Percentiles rank a stretch among this genome's conserved stretches.
phyloP scores from a whole-genome alignment of 1,140 invertebrate species.

The Nephotettix cincticeps region DNA sequence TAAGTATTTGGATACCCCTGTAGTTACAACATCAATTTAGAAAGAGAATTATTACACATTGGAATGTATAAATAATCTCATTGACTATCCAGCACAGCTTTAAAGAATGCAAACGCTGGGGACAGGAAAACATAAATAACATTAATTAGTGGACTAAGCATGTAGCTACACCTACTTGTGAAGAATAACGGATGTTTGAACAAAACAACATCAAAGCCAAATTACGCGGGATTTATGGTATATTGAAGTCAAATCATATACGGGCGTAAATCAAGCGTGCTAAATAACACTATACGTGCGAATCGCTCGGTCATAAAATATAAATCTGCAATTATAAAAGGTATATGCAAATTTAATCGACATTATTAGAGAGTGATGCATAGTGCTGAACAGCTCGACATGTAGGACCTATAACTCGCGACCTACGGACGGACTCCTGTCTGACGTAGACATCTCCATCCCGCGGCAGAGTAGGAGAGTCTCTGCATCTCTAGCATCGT shows the following conservation, averaged over 20 bases:
- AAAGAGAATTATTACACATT: too few relatives aligned
- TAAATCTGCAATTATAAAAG: slow-evolving; percentile 10
- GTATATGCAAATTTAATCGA: slow-evolving; percentile 12
- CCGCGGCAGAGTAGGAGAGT: too few relatives aligned
- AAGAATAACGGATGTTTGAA: not conserved
- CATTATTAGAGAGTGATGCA: slow-evolving; percentile 14
- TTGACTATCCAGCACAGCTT: too few relatives aligned
- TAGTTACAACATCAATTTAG: too few relatives aligned
- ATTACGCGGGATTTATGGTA: slow-evolving; percentile 2
- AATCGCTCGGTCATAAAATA: slow-evolving; percentile 1
- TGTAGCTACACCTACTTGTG: not conserved
- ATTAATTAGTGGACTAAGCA: not conserved
- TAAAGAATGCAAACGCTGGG: too few relatives aligned
- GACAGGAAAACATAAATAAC: not conserved
- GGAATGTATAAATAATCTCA: too few relatives aligned
- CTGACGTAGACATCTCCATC: too few relatives aligned
- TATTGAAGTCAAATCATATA: not conserved
- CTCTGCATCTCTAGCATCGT: too few relatives aligned
- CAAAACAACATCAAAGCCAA: not conserved
- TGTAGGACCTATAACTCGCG: slow-evolving; percentile 2
- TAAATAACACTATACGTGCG: not conserved
- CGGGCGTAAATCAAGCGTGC: not conserved
- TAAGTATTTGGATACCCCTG: too few relatives aligned
- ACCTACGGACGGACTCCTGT: not conserved
- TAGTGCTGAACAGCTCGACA: not conserved